These are phyloP conservation scores for Scolopax bukidnonensis DNA, from an alignment of 2,797 vertebrate genomes.

Conservation along the genomic window DNA sequence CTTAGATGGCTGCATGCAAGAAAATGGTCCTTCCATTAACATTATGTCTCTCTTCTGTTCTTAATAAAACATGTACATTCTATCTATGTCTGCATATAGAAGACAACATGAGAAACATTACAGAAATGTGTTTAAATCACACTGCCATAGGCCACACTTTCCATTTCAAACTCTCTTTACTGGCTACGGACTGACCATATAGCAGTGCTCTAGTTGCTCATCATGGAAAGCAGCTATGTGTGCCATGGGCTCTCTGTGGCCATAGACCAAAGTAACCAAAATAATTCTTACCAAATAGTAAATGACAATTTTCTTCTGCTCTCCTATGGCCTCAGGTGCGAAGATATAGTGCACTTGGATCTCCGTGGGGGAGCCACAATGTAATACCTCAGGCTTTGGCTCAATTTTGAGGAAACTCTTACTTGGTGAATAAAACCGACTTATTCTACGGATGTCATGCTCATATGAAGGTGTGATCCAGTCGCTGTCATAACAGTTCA, in stretches of 20 bases:
- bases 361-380: constrained; percentile 34
- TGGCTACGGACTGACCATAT: background rate
- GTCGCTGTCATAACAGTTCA: constrained; percentile 36
- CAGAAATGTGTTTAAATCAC: background rate
- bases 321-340: constrained; percentile 6
- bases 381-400: constrained; percentile 1
- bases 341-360: constrained; percentile 70
- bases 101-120: background rate
- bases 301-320: constrained; percentile 62
- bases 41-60: background rate
- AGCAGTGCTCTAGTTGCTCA: background rate
- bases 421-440: constrained; percentile 66
- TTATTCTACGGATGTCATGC: background rate
- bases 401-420: constrained; percentile 75
- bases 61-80: background rate
- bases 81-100: background rate
- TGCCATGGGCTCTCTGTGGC: background rate
- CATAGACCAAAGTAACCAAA: background rate
- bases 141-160: background rate
- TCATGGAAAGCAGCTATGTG: background rate
- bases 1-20: background rate
- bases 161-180: background rate
- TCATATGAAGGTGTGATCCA: constrained; percentile 56
- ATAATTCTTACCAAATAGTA: constrained; percentile 74
- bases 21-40: background rate